Base-by-base conservation (phyloP, 2,888 invertebrate species). In the Argyresthia albistria region DNA sequence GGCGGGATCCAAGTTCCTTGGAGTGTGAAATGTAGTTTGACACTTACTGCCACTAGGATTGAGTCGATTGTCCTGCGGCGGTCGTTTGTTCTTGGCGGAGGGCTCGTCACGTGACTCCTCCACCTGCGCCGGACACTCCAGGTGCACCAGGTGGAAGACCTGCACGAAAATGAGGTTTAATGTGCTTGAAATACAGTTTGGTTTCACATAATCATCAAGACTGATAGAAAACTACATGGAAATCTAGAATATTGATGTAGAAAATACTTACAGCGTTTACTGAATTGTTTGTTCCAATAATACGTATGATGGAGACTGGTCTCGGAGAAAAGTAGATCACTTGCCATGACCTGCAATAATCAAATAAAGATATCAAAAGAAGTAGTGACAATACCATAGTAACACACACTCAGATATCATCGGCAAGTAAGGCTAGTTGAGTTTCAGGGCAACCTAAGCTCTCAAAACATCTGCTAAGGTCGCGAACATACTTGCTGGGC, bases 71-170 rank as follows among this genome's bases (percentile, higher is more conserved):
- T 61, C 64, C 9, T 60, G 65, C 25, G 74, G 63, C 43, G 70
- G 64, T 0, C 73, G 64, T 59, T 60, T 76, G 61, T 80, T 78
- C 70, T 75, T 78, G 57, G 71, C 60, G 54, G 69, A 73, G 4
- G 75, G 65, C 57, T 80, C 82, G 0, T 80, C 82, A 52, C 73
- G 70, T 47, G 67, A 54, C 48, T 80, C 84, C 56, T 87, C 87
- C 61, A 80, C 80, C 62, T 93, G 93, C 36, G 95, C 93, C 7
- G 99, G 98, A 65, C 97, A 97, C 86, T 99, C 99, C 79, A 99
- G 93, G 86, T 99, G 99, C 52, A 99, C 99, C 73, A 97, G 95
- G 76, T 99, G 98, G 80, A 99, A 99, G 53, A 98, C 97, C 96
- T 97, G 63, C 3, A 72, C 62, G 12, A 42, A 53, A 43, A 35